Evolutionary conservation across 1,140 invertebrate genomes (phyloP).

Genomic region (Harpegnathos saltator): DNA sequence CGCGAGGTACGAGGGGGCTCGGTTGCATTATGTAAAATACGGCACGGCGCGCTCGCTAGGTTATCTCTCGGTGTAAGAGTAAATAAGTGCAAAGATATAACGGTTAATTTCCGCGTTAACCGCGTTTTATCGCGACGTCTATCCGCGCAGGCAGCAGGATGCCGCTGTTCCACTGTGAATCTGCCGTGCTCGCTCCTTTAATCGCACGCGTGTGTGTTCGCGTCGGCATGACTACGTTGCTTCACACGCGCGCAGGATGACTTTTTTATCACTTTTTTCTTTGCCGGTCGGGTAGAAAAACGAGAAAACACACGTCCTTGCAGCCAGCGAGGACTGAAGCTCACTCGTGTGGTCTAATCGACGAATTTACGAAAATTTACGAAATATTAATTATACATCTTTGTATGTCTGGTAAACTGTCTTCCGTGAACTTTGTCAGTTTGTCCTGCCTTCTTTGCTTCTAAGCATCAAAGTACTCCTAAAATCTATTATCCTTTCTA

Average conservation of each 20-base stretch:
- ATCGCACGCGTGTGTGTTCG: slow-evolving; percentile 40
- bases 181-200: slow-evolving; percentile 58
- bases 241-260: slow-evolving; percentile 6
- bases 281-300: no score
- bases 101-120: slow-evolving; percentile 85
- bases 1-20: background rate
- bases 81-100: slow-evolving; percentile 86
- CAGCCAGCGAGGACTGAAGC: no score
- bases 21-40: slow-evolving; percentile 73
- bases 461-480: background rate
- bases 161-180: slow-evolving; percentile 74
- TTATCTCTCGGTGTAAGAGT: slow-evolving; percentile 76
- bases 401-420: no score
- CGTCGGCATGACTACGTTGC: slow-evolving; percentile 13
- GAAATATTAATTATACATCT: no score
- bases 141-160: slow-evolving; percentile 82
- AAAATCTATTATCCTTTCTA: slow-evolving; percentile 4
- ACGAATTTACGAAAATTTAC: no score
- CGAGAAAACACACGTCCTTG: no score
- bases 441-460: no score
- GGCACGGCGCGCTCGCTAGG: slow-evolving; percentile 50
- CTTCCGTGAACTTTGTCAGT: no score
- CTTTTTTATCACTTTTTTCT: background rate
- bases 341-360: no score
- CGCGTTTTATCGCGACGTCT: slow-evolving; percentile 83